Evolutionary conservation across 2,797 vertebrate genomes (phyloP), one percentile per base, ranked within the genome.

Genomic region (Molossus molossus): DNA sequence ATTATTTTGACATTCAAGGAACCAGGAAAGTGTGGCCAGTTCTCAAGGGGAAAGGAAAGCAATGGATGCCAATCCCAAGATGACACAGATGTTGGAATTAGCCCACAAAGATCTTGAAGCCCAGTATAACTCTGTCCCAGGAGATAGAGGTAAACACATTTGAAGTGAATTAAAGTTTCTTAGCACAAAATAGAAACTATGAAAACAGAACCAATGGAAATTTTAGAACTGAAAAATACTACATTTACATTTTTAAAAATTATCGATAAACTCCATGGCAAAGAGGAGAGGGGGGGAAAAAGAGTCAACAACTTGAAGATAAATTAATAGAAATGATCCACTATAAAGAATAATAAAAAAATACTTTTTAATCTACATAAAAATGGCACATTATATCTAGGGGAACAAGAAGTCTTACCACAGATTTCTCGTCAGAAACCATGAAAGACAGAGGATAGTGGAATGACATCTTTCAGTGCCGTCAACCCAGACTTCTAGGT

Each of bases 181-280:
- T 48, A 89, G 62, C 17, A 91, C 6, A 23, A 65, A 40, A 70
- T 15, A 85, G 29, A 76, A 37, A 67, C 67, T 67, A n/a, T 45
- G 55, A 90, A 85, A 67, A 40, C 20, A 85, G 72, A 72, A 67
- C 13, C 8, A 93, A 45, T 18, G 27, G 33, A 83, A 58, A 60
- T 73, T 83, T 82, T 69, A 84, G 21, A 96, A 84, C n/a, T 67
- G 33, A 67, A 82, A 82, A 75, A 27, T 27, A n/a, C 27, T 60
- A 2, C 65, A 27, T 75, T 62, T 84, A 50, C 60, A 70, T 4
- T 4, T 21, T 45, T 45, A 53, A 40, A 40, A 53, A 58, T 57
- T 7, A 58, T 11, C 29, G 3, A 60, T 87, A 6, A 10, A 5
- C 27, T 67, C n/a, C 27, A 60, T 12, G 48, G 9, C 13, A 55